A percentile compares a stretch with the other conserved stretches of the same genome.
These are phyloP conservation scores for Pimpla rufipes DNA, from an alignment of 2,888 invertebrate species.

Conservation along the genomic window DNA sequence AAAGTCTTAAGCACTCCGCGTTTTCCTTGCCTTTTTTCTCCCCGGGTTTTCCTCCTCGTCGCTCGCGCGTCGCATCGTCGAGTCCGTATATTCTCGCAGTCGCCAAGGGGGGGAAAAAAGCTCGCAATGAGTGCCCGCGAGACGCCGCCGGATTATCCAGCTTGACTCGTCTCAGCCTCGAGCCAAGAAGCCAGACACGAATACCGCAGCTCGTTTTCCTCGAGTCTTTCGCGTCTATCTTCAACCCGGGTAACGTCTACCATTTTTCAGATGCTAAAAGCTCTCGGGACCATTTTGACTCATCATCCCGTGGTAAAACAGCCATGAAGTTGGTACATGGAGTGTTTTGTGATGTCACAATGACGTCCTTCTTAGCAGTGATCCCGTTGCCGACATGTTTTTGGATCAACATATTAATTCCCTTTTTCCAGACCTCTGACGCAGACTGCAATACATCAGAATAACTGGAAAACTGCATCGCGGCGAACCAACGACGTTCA, in stretches of 20 bases:
- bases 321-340: background rate
- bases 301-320: background rate
- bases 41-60: conserved; percentile 21
- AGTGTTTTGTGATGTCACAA: background rate
- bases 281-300: background rate
- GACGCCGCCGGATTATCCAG: conserved; percentile 67
- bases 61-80: background rate
- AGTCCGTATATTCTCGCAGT: conserved; percentile 29
- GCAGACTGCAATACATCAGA: no score
- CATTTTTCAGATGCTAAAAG: background rate
- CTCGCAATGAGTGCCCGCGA: conserved; percentile 59
- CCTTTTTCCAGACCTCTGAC: no score
- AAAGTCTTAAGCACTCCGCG: conserved; percentile 61
- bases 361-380: no score
- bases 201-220: conserved; percentile 56
- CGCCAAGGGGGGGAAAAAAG: conserved; percentile 18
- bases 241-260: background rate
- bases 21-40: conserved; percentile 63
- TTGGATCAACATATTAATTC: background rate
- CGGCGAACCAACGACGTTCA: no score
- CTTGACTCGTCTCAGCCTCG: conserved; percentile 62
- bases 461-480: background rate
- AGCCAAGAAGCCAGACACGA: conserved; percentile 49
- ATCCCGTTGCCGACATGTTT: no score
- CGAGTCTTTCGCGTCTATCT: conserved; percentile 46